Conservation (phyloP, 2,113 vertebrate species). For the Anseranas semipalmata region DNA sequence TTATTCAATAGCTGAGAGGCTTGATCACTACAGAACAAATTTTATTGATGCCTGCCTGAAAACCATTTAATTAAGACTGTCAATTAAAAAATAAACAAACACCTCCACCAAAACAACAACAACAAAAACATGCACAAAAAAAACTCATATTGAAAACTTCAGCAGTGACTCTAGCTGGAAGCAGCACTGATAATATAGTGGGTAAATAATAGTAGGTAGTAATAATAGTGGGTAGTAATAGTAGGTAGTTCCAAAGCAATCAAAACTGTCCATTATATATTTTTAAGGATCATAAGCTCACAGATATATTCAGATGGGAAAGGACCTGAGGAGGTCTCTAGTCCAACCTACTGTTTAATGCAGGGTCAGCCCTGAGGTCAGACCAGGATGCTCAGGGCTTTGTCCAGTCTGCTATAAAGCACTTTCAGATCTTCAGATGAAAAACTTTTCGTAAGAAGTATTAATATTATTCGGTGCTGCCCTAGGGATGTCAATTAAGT, state of each 20-base stretch:
- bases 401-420: neutral
- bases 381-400: neutral
- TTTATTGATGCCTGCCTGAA: neutral
- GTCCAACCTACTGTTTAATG: neutral
- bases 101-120: too few relatives aligned
- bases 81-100: neutral
- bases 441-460: neutral
- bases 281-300: neutral
- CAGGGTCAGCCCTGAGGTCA: neutral
- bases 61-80: neutral
- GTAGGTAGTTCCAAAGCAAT: neutral
- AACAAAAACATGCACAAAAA: too few relatives aligned
- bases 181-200: too few relatives aligned
- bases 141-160: neutral
- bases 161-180: neutral
- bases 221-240: too few relatives aligned
- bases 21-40: neutral
- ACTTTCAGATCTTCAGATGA: neutral
- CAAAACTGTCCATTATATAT: neutral
- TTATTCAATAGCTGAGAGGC: neutral
- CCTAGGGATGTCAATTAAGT: neutral
- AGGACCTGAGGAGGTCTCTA: neutral
- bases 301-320: neutral
- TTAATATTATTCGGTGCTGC: neutral
- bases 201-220: neutral